phyloP scores from a whole-genome alignment of 2,888 invertebrate genomes.

The Allolobophora icterica region DNA sequence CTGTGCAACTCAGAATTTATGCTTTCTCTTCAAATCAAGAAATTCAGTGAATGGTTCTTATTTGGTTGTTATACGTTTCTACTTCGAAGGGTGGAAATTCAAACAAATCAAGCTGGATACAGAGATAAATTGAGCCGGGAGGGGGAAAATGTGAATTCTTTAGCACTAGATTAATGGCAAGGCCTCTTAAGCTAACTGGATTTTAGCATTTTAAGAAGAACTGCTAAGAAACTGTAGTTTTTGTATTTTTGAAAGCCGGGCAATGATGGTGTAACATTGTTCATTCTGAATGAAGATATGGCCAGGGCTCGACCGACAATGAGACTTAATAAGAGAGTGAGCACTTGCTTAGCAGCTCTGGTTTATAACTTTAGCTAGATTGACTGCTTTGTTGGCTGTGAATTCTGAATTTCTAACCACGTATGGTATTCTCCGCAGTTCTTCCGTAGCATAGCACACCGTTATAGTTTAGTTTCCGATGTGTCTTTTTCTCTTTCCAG shows the following conservation, averaged over 20 bases:
- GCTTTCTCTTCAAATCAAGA: background rate
- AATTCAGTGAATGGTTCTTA: background rate
- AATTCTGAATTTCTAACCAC: background rate
- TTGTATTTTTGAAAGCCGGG: background rate
- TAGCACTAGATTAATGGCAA: no score
- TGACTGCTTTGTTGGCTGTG: slow-evolving; percentile 5
- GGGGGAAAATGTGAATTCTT: background rate
- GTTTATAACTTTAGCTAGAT: background rate
- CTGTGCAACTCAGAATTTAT: background rate
- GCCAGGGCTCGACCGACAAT: background rate
- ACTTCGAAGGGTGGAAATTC: background rate
- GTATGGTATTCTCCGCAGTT: background rate
- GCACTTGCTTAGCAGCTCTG: background rate
- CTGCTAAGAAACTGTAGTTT: background rate
- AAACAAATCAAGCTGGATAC: background rate
- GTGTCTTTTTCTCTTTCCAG: background rate
- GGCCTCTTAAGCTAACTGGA: background rate
- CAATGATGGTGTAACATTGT: background rate
- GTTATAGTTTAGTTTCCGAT: background rate
- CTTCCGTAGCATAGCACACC: background rate
- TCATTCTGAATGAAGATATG: background rate
- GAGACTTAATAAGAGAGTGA: background rate
- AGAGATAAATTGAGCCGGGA: background rate
- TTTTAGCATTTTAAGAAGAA: background rate
- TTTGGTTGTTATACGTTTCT: background rate